Evolutionary conservation across 2,888 invertebrate species (phyloP).

Genomic region (Rhimphoctona megacephalus): DNA sequence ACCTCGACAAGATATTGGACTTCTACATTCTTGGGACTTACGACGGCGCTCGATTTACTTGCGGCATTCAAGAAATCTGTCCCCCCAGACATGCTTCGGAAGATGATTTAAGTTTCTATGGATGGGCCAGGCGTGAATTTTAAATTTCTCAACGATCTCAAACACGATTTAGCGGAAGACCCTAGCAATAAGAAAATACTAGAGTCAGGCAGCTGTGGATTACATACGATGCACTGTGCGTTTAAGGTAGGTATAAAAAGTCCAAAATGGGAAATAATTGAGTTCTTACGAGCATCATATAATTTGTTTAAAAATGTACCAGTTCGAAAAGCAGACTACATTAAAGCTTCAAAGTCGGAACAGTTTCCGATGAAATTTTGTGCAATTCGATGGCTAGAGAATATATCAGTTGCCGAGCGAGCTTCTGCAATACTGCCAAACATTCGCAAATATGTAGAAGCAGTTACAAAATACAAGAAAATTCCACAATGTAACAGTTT

Average conservation of each 20-base stretch:
- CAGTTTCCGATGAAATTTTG: too few relatives aligned
- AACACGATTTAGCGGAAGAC: conserved; percentile 10
- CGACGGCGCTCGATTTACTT: conserved; percentile 66
- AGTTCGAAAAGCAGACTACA: too few relatives aligned
- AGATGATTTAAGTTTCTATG: conserved; percentile 64
- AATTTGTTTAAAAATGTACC: conserved; percentile 19
- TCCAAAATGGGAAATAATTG: conserved; percentile 11
- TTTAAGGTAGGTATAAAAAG: not conserved
- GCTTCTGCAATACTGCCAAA: too few relatives aligned
- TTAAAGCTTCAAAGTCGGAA: too few relatives aligned
- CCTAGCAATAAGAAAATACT: conserved; percentile 20
- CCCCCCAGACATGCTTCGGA: conserved; percentile 33
- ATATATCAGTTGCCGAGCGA: not conserved
- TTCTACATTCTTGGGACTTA: conserved; percentile 66
- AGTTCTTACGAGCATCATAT: conserved; percentile 24
- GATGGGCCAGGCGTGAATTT: conserved; percentile 66
- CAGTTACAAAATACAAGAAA: too few relatives aligned
- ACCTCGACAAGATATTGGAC: conserved; percentile 63
- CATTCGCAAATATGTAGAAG: too few relatives aligned
- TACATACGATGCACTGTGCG: conserved; percentile 46
- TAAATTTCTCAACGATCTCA: conserved; percentile 47
- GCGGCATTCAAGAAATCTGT: conserved; percentile 55
- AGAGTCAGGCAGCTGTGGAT: conserved; percentile 33
- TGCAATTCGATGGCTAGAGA: too few relatives aligned
- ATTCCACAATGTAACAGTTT: too few relatives aligned